Percentiles rank a stretch among this genome's conserved stretches.
phyloP scores from a whole-genome alignment of 2,888 invertebrate species.

The Pantelozetes paolii region DNA sequence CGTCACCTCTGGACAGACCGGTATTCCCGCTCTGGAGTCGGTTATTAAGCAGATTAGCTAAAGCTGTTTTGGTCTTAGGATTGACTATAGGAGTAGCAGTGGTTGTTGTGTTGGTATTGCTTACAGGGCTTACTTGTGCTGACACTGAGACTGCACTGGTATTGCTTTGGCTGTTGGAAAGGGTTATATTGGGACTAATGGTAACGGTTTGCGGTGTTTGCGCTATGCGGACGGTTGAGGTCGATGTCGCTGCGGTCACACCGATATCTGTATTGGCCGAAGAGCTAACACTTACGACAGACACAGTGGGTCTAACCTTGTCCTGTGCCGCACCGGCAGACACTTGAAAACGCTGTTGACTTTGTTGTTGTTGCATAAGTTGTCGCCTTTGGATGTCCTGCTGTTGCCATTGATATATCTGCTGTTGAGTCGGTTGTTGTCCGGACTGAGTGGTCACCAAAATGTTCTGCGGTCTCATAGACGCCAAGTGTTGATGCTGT shows the following conservation, averaged over 20 bases:
- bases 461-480: conserved; percentile 32
- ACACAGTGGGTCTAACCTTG: conserved; percentile 32
- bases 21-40: conserved; percentile 57
- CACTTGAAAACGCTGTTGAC: conserved; percentile 42
- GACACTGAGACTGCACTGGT: neutral
- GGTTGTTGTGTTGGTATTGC: conserved; percentile 43
- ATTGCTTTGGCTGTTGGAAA: conserved; percentile 43
- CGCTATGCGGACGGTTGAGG: conserved; percentile 18
- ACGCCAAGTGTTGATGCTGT: conserved; percentile 15
- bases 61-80: conserved; percentile 86
- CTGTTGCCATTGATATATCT: conserved; percentile 43
- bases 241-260: conserved; percentile 22
- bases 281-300: conserved; percentile 27
- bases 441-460: neutral
- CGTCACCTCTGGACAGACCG: conserved; percentile 30
- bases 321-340: conserved; percentile 1
- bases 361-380: conserved; percentile 42
- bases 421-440: conserved; percentile 41
- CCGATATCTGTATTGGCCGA: conserved; percentile 27
- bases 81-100: conserved; percentile 59
- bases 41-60: conserved; percentile 88
- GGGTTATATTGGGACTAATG: conserved; percentile 45
- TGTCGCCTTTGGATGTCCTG: conserved; percentile 39
- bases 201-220: conserved; percentile 41
- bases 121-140: conserved; percentile 31